Conservation (phyloP, 2,113 vertebrate species). For the Corythornis cristatus region DNA sequence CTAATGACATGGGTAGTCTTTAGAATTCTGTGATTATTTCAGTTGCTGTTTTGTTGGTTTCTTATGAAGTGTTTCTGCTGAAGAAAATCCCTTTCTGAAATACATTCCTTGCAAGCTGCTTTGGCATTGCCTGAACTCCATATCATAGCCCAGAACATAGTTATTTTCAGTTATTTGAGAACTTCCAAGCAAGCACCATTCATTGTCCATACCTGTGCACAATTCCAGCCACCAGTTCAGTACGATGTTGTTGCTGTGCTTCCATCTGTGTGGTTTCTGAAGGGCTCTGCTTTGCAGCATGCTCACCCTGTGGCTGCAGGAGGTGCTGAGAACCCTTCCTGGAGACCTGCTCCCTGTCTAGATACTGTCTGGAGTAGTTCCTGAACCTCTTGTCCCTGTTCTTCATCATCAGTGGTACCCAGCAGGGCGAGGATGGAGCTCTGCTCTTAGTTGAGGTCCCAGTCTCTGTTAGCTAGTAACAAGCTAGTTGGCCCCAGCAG, state of each 20-base stretch:
- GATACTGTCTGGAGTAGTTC: not conserved
- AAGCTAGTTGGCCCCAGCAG: not conserved
- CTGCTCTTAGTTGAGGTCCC: not conserved
- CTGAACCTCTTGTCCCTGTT: not conserved
- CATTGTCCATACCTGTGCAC: constrained; percentile 2
- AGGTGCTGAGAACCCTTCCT: not conserved
- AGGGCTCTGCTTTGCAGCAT: not conserved
- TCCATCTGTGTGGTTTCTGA: not conserved
- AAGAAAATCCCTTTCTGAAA: constrained; percentile 13
- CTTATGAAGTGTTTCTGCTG: not conserved
- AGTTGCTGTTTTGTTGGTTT: constrained; percentile 12
- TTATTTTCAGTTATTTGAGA: not conserved
- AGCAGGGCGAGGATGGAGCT: not conserved
- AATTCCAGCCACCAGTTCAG: not conserved
- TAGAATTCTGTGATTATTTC: not conserved
- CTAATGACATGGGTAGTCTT: not conserved
- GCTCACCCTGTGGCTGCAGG: not conserved
- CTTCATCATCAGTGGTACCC: not conserved
- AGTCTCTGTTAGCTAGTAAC: not conserved
- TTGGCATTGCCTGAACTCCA: constrained; percentile 40
- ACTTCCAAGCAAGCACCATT: not conserved
- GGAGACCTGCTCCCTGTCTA: not conserved
- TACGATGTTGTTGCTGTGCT: not conserved
- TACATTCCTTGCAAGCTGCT: constrained; percentile 16
- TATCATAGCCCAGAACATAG: constrained; percentile 14